Base-by-base conservation (phyloP, 2,888 invertebrate species). In the Herminia tarsipennalis region DNA sequence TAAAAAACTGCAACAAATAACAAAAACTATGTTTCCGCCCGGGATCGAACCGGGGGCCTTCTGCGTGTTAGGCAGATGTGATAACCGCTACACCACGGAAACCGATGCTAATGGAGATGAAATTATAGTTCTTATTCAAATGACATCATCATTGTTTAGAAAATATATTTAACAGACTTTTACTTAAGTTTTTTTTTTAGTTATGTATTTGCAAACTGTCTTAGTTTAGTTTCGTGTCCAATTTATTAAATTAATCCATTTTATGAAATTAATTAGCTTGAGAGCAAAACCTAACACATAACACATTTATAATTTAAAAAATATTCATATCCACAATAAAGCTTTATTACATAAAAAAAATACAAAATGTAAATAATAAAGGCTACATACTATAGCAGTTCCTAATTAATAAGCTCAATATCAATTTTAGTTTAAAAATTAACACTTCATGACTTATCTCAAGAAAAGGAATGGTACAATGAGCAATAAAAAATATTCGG, bases 31-130 rank as follows among this genome's bases (percentile, higher is more conserved):
- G 95, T 95, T 95, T 95, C 94, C 95, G 95, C 95, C 95, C 95
- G 95, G 95, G 95, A 94, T 95, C 95, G 95, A 95, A 95, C 95
- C 95, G 95, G 95, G 95, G 95, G 94, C 95, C 95, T 95, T 95
- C 95, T 95, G 95, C 95, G 95, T 95, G 95, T 95, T 95, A 95
- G 95, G 95, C 95, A 95, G 95, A 95, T 95, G 95, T 95, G 95
- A 95, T 95, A 95, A 95, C 95, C 95, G 94, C 95, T 96, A 95
- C 95, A 95, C 95, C 95, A 95, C 95, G 95, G 94, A 95, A 95
- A 95, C 95, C 10, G 65, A 74, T 78, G 1, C n/a, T n/a, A n/a
- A n/a, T n/a, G n/a, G n/a, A n/a, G n/a, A n/a, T n/a, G n/a, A n/a
- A n/a, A n/a, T n/a, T n/a, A n/a, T n/a, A n/a, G n/a, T n/a, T n/a